Evolutionary conservation across 2,797 vertebrate genomes (phyloP), one percentile per base, ranked within the genome.

Genomic region (Emys orbicularis): DNA sequence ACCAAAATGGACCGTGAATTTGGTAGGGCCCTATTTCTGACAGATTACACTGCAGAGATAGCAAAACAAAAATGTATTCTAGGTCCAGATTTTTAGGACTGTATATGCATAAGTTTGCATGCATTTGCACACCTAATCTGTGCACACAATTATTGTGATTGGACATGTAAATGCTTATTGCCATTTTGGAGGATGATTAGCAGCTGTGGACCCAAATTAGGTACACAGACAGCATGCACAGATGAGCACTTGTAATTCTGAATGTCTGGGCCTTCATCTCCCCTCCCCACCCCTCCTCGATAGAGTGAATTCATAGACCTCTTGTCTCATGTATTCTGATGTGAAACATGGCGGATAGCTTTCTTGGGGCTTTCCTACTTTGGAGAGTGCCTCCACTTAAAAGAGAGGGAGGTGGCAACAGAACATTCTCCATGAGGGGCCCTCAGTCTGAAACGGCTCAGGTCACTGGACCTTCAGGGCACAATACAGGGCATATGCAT

Each of bases 241-340:
- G 72, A 76, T 47, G 72, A 13, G 8, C 12, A 29, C 41, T 74
- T 5, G 8, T n/a, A 74, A 13, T 74, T 74, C 72, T 25, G 72
- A 25, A 47, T 4, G 5, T 76, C 25, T 47, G 41, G 12, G 25
- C 41, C 25, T 29, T 47, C 25, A 29, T 47, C 21, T 25, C 37
- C 21, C 9, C 3, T 19, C 2, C 31, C 27, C 13, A 6, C 41
- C 37, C 2, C 11, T 2, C 37, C 37, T 37, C 37, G 10, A 25
- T 2, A 12, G 25, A 47, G 27, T 27, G 44, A 27, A 12, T 29
- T 29, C 27, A 44, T 44, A 47, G 27, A 59, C 57, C 27, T 59
- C 29, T 59, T 31, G 11, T 29, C 29, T 59, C 57, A 59, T 29
- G 12, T 31, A 57, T 59, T 59, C 12, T 12, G 5, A 31, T 15